A percentile compares a stretch with the other conserved stretches of the same genome.
These are phyloP conservation scores for Notoglanidium macrostoma DNA, from an alignment of 2,797 vertebrate species.

Conservation along the genomic window DNA sequence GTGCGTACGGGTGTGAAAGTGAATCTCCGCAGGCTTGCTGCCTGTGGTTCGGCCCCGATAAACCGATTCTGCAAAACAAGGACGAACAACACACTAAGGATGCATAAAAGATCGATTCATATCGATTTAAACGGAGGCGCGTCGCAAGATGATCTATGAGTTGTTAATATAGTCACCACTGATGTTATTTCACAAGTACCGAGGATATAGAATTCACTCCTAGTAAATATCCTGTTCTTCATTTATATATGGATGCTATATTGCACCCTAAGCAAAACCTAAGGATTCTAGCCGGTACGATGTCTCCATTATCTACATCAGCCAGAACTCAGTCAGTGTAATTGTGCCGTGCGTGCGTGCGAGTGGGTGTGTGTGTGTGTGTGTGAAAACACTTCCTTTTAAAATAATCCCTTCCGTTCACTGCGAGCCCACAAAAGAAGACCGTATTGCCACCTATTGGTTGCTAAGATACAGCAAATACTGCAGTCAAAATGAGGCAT, in stretches of 20 bases:
- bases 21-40: conserved; percentile 27
- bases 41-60: conserved; percentile 9
- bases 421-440: background rate
- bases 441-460: conserved; percentile 44
- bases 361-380: background rate
- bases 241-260: background rate
- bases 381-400: background rate
- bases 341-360: background rate
- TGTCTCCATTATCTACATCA: background rate
- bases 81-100: background rate
- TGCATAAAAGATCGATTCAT: background rate
- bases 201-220: background rate
- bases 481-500: background rate
- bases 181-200: background rate
- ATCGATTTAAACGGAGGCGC: background rate
- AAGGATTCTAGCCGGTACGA: background rate
- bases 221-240: background rate
- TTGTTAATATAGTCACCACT: background rate
- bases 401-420: background rate
- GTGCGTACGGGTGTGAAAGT: background rate
- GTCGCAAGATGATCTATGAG: background rate
- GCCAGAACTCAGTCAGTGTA: background rate
- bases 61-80: conserved; percentile 43
- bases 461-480: conserved; percentile 1
- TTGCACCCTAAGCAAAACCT: background rate